Conservation (phyloP, 2,888 invertebrate species). For the Branchellion lobata region DNA sequence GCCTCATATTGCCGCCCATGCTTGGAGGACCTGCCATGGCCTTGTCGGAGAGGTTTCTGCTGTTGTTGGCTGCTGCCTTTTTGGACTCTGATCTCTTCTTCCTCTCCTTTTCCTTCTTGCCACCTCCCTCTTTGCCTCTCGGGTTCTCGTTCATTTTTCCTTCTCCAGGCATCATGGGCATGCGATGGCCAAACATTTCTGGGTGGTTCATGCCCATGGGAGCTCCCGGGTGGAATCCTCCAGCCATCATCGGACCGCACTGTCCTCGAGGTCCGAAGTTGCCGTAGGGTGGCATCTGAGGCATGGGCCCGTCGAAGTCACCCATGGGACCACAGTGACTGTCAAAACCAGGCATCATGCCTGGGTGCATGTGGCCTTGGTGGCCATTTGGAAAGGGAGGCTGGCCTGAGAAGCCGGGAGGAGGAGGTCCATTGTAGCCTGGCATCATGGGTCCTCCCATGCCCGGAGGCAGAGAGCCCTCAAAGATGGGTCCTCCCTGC, state of each 20-base stretch:
- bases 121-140: slow-evolving; percentile 39
- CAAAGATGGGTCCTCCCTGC: slow-evolving; percentile 31
- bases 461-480: slow-evolving; percentile 41
- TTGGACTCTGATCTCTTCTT: slow-evolving; percentile 47
- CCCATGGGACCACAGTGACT: slow-evolving; percentile 36
- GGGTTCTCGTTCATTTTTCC: slow-evolving; percentile 16
- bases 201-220: slow-evolving; percentile 39
- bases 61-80: slow-evolving; percentile 40
- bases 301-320: slow-evolving; percentile 37
- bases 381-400: slow-evolving; percentile 34
- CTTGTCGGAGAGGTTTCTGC: slow-evolving; percentile 1
- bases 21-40: neutral
- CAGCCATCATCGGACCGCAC: slow-evolving; percentile 41
- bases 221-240: slow-evolving; percentile 12
- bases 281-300: slow-evolving; percentile 16
- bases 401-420: slow-evolving; percentile 33
- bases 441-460: slow-evolving; percentile 47
- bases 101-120: slow-evolving; percentile 42
- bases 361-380: slow-evolving; percentile 42
- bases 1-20: slow-evolving; percentile 28
- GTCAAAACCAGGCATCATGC: slow-evolving; percentile 37
- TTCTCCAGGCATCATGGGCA: slow-evolving; percentile 38
- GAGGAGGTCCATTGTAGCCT: slow-evolving; percentile 42
- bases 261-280: slow-evolving; percentile 29
- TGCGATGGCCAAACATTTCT: slow-evolving; percentile 32